These are phyloP conservation scores for Drosophila melanica DNA, from an alignment of 1,140 invertebrate genomes.

Conservation along the genomic window DNA sequence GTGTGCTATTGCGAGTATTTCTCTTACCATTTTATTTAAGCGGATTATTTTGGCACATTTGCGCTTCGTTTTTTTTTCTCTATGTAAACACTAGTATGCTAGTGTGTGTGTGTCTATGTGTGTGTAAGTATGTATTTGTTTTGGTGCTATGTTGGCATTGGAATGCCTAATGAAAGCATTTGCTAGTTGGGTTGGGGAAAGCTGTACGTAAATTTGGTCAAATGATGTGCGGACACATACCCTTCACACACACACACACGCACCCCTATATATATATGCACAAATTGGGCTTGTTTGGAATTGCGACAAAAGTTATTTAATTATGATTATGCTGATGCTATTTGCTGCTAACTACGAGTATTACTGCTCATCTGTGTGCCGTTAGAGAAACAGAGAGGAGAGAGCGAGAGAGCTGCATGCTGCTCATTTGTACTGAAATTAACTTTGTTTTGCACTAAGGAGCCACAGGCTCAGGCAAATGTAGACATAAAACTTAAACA, in stretches of 20 bases:
- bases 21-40: slow-evolving; percentile 76
- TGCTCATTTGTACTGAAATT: slow-evolving; percentile 76
- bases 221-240: slow-evolving; percentile 64
- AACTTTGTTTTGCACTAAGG: slow-evolving; percentile 79
- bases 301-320: slow-evolving; percentile 80
- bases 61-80: slow-evolving; percentile 49
- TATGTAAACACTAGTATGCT: slow-evolving; percentile 26
- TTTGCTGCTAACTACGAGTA: slow-evolving; percentile 52
- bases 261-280: background rate
- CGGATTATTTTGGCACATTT: slow-evolving; percentile 81
- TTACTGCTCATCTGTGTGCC: slow-evolving; percentile 48
- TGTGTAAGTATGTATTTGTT: slow-evolving; percentile 8
- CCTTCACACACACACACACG: slow-evolving; percentile 1
- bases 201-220: slow-evolving; percentile 69
- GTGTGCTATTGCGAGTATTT: slow-evolving; percentile 55
- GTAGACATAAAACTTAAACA: slow-evolving; percentile 78
- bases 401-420: slow-evolving; percentile 27
- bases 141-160: slow-evolving; percentile 44
- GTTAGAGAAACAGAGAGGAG: background rate
- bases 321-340: slow-evolving; percentile 73
- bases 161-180: slow-evolving; percentile 71
- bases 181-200: slow-evolving; percentile 24
- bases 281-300: slow-evolving; percentile 60
- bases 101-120: background rate
- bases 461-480: slow-evolving; percentile 65